Percentiles rank a stretch among this genome's conserved stretches.
Evolutionary conservation across 2,797 vertebrate genomes (phyloP).

Genomic region (Macropus fuliginosus): DNA sequence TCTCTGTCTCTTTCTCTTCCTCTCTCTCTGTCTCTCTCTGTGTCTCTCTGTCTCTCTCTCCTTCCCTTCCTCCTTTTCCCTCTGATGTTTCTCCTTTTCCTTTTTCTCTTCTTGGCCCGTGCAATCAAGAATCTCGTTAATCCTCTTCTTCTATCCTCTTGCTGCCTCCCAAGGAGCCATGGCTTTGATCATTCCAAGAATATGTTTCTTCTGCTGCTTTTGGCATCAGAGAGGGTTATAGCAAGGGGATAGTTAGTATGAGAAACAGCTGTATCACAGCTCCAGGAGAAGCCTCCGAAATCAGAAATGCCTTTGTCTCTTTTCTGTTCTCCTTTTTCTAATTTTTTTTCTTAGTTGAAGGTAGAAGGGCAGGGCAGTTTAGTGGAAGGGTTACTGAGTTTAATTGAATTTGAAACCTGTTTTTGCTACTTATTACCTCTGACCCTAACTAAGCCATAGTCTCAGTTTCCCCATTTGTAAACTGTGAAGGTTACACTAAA

Average conservation of each 20-base stretch:
- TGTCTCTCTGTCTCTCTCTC: no score
- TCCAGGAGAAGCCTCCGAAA: background rate
- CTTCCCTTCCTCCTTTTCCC: background rate
- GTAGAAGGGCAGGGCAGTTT: background rate
- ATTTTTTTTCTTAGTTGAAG: background rate
- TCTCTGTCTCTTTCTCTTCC: no score
- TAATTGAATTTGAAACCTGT: background rate
- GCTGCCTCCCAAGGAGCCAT: no score
- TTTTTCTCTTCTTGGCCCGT: background rate
- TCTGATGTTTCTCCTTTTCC: background rate
- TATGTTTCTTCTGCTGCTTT: no score
- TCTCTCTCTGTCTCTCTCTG: background rate
- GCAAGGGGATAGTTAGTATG: no score
- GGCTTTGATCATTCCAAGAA: no score
- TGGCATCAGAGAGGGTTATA: no score
- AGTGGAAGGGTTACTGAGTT: background rate
- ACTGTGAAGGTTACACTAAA: background rate
- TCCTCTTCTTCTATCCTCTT: no score
- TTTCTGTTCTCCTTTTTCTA: no score
- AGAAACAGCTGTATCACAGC: no score
- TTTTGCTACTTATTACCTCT: background rate
- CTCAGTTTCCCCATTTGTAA: background rate
- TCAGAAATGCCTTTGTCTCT: background rate
- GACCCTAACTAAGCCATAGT: background rate
- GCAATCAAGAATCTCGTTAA: background rate